These are phyloP conservation scores for Drosophila kokeensis DNA, from an alignment of 2,888 invertebrate species.

Conservation along the genomic window DNA sequence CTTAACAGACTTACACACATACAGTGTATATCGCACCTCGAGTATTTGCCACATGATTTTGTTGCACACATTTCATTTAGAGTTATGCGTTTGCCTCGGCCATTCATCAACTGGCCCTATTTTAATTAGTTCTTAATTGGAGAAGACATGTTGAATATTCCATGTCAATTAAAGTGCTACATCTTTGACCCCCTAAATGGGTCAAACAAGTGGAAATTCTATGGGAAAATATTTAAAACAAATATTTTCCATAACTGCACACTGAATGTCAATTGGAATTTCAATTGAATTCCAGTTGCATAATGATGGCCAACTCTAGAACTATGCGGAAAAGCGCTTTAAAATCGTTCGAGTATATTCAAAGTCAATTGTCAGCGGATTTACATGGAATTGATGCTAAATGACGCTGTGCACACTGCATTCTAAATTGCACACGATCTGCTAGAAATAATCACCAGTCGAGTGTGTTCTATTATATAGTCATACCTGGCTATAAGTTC, in stretches of 20 bases:
- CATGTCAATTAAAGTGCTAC: slow-evolving; percentile 39
- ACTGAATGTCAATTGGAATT: slow-evolving; percentile 49
- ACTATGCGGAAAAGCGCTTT: slow-evolving; percentile 51
- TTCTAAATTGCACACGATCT: slow-evolving; percentile 14
- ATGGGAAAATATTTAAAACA: slow-evolving; percentile 41
- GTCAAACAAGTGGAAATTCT: slow-evolving; percentile 32
- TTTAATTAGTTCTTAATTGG: slow-evolving; percentile 50
- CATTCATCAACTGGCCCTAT: slow-evolving; percentile 27
- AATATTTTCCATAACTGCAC: slow-evolving; percentile 31
- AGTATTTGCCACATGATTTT: slow-evolving; percentile 20
- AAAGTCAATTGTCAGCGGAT: slow-evolving; percentile 54
- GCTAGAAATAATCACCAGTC: slow-evolving; percentile 4
- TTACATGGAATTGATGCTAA: slow-evolving; percentile 42
- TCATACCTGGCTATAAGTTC: background rate
- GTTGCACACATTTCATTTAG: slow-evolving; percentile 44
- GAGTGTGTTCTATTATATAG: slow-evolving; percentile 5
- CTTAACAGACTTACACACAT: background rate
- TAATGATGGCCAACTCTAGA: slow-evolving; percentile 7
- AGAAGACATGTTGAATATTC: slow-evolving; percentile 37
- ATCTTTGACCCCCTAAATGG: slow-evolving; percentile 29
- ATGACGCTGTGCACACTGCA: slow-evolving; percentile 36
- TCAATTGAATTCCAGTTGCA: slow-evolving; percentile 16
- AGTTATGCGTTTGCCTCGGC: slow-evolving; percentile 45
- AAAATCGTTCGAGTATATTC: slow-evolving; percentile 27
- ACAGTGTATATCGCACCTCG: background rate